Conservation (phyloP, 1,140 invertebrate genomes). For the Geopemphigus sp. region DNA sequence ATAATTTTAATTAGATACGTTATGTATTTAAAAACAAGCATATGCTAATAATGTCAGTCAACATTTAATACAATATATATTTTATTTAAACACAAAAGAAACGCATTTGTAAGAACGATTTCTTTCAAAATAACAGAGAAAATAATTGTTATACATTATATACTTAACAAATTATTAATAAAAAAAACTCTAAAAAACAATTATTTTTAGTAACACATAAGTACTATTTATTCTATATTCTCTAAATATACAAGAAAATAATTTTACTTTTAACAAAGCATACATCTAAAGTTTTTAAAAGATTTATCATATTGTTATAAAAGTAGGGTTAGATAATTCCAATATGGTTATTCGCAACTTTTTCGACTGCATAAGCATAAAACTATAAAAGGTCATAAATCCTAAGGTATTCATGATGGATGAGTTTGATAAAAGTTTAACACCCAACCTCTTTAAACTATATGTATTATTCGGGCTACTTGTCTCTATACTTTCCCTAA, state of each 20-base stretch:
- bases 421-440: conserved; percentile 42
- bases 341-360: conserved; percentile 20
- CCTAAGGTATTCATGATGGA: conserved; percentile 31
- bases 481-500: not conserved
- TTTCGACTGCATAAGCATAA: conserved; percentile 41
- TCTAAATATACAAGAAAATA: not conserved
- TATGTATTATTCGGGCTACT: conserved; percentile 12
- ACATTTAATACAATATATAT: no score
- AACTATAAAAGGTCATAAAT: conserved; percentile 40
- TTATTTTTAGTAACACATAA: no score
- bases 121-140: no score
- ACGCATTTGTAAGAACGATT: no score
- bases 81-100: no score
- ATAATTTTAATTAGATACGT: no score
- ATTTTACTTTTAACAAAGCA: no score
- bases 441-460: not conserved
- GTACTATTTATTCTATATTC: not conserved
- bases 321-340: conserved; percentile 26
- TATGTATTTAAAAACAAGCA: no score
- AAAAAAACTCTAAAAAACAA: no score
- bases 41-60: no score
- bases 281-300: conserved; percentile 6
- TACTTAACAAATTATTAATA: no score
- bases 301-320: conserved; percentile 21
- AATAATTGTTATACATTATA: no score